phyloP scores from a whole-genome alignment of 2,113 vertebrate species.

The Melanostigma gelatinosum region DNA sequence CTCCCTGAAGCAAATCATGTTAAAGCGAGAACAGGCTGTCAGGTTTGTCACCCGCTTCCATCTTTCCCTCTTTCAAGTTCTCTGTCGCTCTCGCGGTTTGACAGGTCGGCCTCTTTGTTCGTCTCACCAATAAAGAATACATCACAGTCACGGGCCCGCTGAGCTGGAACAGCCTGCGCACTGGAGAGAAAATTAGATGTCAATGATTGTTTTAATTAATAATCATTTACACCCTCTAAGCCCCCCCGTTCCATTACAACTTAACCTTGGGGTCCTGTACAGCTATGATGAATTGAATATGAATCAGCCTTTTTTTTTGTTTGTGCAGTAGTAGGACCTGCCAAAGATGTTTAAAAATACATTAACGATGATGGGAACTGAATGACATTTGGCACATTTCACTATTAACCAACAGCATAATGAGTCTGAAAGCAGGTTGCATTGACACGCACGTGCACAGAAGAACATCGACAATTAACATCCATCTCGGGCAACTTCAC shows the following conservation, averaged over 20 bases:
- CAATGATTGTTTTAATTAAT: slow-evolving; percentile 61
- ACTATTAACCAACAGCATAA: slow-evolving; percentile 25
- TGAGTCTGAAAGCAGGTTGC: slow-evolving; percentile 42
- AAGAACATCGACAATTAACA: slow-evolving; percentile 16
- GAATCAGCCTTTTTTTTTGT: not conserved
- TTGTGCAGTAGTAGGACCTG: slow-evolving; percentile 22
- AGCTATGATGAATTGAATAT: slow-evolving; percentile 31
- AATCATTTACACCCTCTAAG: not conserved
- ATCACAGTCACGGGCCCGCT: slow-evolving; percentile 22
- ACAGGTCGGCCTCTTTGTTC: slow-evolving; percentile 55
- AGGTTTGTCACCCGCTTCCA: slow-evolving; percentile 56
- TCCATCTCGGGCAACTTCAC: slow-evolving; percentile 16
- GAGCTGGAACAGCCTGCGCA: slow-evolving; percentile 27
- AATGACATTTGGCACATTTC: slow-evolving; percentile 48
- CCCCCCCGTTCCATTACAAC: not conserved
- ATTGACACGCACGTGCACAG: slow-evolving; percentile 15
- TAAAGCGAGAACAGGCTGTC: slow-evolving; percentile 71
- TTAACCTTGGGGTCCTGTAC: slow-evolving; percentile 7
- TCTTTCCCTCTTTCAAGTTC: slow-evolving; percentile 42
- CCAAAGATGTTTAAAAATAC: slow-evolving; percentile 44
- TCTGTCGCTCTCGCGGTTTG: slow-evolving; percentile 34
- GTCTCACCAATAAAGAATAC: slow-evolving; percentile 49
- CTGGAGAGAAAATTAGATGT: slow-evolving; percentile 37
- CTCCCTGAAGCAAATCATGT: slow-evolving; percentile 68
- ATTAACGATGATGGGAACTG: slow-evolving; percentile 46